These are phyloP conservation scores for Gryon sp. DNA, from an alignment of 1,140 invertebrate species.

Conservation along the genomic window DNA sequence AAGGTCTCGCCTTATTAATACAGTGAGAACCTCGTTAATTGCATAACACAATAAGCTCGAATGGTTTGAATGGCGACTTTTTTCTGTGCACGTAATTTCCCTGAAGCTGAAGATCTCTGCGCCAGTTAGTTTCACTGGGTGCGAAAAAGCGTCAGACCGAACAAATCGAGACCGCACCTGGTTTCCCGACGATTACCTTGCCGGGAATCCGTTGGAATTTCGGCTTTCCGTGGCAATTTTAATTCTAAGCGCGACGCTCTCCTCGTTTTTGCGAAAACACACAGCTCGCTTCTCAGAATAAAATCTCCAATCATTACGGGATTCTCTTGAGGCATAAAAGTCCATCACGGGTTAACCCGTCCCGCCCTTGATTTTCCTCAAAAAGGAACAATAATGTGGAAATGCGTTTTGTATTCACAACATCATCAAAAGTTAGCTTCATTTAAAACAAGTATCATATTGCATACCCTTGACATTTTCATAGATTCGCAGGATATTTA, in stretches of 20 bases:
- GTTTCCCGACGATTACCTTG: background rate
- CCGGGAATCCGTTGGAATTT: slow-evolving; percentile 5
- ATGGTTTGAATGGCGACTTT: background rate
- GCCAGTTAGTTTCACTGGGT: too few species aligned
- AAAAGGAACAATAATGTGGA: too few species aligned
- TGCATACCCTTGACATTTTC: too few species aligned
- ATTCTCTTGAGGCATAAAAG: slow-evolving; percentile 66
- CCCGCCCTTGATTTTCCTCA: slow-evolving; percentile 3
- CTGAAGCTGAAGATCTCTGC: too few species aligned
- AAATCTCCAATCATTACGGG: slow-evolving; percentile 73
- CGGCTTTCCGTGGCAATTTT: slow-evolving; percentile 29
- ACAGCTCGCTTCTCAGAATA: slow-evolving; percentile 72
- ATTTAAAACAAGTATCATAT: too few species aligned
- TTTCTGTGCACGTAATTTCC: background rate
- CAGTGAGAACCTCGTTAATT: background rate
- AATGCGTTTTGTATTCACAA: too few species aligned
- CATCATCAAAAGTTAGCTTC: too few species aligned
- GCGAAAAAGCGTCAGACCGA: slow-evolving; percentile 14
- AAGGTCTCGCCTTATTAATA: slow-evolving; percentile 16
- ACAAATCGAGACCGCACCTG: slow-evolving; percentile 1
- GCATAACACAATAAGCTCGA: background rate
- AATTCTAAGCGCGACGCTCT: slow-evolving; percentile 38
- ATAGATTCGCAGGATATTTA: too few species aligned
- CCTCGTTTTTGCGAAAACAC: too few species aligned
- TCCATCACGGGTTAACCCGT: slow-evolving; percentile 60